Evolutionary conservation across 2,797 vertebrate genomes (phyloP), one percentile per base, ranked within the genome.

Genomic region (Chanos chanos): DNA sequence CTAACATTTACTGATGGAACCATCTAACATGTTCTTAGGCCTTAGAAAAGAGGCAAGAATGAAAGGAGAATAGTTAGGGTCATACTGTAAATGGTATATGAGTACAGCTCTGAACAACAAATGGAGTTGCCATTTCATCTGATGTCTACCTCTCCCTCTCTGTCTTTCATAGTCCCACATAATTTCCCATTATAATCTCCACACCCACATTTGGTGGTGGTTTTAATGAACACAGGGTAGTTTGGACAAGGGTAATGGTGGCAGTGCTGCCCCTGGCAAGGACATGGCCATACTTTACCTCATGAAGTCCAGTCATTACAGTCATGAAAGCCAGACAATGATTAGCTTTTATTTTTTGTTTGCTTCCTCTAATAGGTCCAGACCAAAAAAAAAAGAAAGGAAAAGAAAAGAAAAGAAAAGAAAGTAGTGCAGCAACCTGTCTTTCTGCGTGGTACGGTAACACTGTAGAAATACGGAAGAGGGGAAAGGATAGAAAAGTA

Each of bases 271-370:
- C 54, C 39, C 51, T 55, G 73, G 63, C 73, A 72, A 75, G 70
- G 70, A 63, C 69, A 72, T 70, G 75, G 34, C 47, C 63, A 56
- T 13, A 25, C 61, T 66, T 21, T 48, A 43, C 50, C 54, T 70
- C 72, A 63, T 16, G 43, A 66, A 65, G 61, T 28, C 30, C 45
- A 51, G 34, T 36, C 43, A 68, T 59, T 60, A 70, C 9, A 67
- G 60, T 34, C 55, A 57, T 71, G 63, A 57, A n/a, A n/a, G n/a
- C n/a, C 60, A 53, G 45, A 74, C 64, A 64, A 65, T 76, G 52
- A 70, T 76, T 53, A 61, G 70, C 70, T 65, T 76, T 68, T 67
- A 70, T 67, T 70, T 73, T 66, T 70, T 75, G 54, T 66, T 75
- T 69, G 51, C 59, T 64, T 61, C 39, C 16, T 58, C 52, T 73